phyloP scores from a whole-genome alignment of 2,888 invertebrate genomes.

The Rhabditoides inermis region DNA sequence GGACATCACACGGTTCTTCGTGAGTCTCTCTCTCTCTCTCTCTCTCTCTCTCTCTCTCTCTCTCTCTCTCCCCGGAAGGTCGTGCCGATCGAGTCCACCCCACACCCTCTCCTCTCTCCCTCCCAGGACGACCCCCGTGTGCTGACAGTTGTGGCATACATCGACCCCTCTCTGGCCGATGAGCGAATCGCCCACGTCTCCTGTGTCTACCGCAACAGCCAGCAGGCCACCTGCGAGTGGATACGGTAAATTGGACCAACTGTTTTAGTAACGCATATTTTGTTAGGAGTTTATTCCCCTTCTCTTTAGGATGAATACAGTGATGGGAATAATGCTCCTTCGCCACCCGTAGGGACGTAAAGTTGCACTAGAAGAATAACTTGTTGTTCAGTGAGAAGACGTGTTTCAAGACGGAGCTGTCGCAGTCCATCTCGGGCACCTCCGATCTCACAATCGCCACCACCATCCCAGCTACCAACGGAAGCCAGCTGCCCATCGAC shows the following conservation, averaged over 20 bases:
- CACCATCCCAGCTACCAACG: slow-evolving; percentile 18
- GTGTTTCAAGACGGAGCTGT: slow-evolving; percentile 29
- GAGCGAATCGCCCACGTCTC: slow-evolving; percentile 38
- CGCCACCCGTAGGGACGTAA: not conserved
- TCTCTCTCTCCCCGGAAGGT: not conserved
- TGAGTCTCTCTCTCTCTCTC: slow-evolving; percentile 6
- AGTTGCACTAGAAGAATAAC: too few species aligned
- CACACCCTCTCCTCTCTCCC: not conserved
- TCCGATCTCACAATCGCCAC: slow-evolving; percentile 14
- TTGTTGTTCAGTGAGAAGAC: slow-evolving; percentile 18
- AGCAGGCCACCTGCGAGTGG: slow-evolving; percentile 29
- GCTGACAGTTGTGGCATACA: slow-evolving; percentile 34
- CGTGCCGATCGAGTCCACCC: not conserved
- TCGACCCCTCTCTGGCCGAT: slow-evolving; percentile 23
- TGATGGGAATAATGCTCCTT: not conserved
- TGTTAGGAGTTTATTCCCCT: not conserved
- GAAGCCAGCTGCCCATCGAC: slow-evolving; percentile 14
- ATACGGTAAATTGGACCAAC: slow-evolving; percentile 13
- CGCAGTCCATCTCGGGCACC: slow-evolving; percentile 10
- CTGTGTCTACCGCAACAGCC: slow-evolving; percentile 21
- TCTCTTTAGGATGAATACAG: too few species aligned
- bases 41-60: not conserved
- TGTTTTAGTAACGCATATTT: not conserved
- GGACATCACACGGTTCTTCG: slow-evolving; percentile 26
- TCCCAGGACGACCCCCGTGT: slow-evolving; percentile 33